Percentiles rank a stretch among this genome's conserved stretches.
phyloP scores from a whole-genome alignment of 2,888 invertebrate genomes.

The Augochlorella aurata region DNA sequence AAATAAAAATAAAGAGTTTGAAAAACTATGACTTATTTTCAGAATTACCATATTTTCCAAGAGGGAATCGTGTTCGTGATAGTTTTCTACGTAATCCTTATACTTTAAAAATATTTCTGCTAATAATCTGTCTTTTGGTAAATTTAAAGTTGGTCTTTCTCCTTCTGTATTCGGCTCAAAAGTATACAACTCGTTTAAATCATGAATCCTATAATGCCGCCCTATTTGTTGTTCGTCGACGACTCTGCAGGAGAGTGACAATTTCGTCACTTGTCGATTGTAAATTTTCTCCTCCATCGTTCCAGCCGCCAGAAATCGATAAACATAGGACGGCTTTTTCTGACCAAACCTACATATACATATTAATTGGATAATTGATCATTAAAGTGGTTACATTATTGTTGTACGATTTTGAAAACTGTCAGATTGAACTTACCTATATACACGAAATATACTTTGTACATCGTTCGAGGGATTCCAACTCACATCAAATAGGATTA shows the following conservation, averaged over 20 bases:
- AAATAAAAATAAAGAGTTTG: not conserved
- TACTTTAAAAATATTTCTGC: constrained; percentile 92
- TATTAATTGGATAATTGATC: constrained; percentile 55
- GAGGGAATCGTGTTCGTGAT: constrained; percentile 98
- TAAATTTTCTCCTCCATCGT: constrained; percentile 99
- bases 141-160: constrained; percentile 86
- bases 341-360: constrained; percentile 91
- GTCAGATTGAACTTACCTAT: constrained; percentile 79
- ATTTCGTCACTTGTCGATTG: constrained; percentile 97
- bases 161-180: constrained; percentile 88
- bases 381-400: no score
- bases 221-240: constrained; percentile 99
- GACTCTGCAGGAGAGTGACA: constrained; percentile 96
- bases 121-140: constrained; percentile 94
- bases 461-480: constrained; percentile 99
- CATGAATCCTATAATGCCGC: constrained; percentile 96
- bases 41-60: constrained; percentile 87
- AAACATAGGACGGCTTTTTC: constrained; percentile 97
- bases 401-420: no score
- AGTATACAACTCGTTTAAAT: constrained; percentile 94
- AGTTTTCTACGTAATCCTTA: constrained; percentile 86
- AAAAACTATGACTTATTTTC: not conserved
- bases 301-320: constrained; percentile 96
- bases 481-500: constrained; percentile 98
- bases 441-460: constrained; percentile 98